Base-by-base conservation (phyloP, 2,797 vertebrate species). In the Lerista edwardsae region DNA sequence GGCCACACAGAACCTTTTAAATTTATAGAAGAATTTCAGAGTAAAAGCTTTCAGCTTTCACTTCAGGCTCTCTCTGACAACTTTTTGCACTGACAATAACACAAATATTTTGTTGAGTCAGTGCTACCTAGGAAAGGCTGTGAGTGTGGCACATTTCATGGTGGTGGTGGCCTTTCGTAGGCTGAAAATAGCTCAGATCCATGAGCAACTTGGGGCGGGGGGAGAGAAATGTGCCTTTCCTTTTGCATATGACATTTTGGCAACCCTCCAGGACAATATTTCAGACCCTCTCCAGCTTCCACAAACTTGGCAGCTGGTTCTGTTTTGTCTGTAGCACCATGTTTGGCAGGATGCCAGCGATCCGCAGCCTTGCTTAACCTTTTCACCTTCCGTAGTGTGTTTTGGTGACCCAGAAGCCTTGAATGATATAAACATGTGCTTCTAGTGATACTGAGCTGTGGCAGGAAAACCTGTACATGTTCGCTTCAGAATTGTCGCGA, bases 191-290 rank as follows among this genome's bases (percentile, higher is more conserved):
- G 41, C 65, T 72, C 59, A 51, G 41, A 75, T 10, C 39, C 5
- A 44, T 87, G 61, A 88, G 23, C 1, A 75, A 11, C 9, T 72
- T 47, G 14, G 78, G n/a, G n/a, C n/a, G n/a, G n/a, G n/a, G 82
- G 87, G 83, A 25, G 76, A 85, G 88, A n/a, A n/a, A n/a, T n/a
- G n/a, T 79, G 41, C 1, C 57, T 86, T 75, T 29, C 29, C 80
- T 87, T 87, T 62, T 77, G 72, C 59, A 76, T 10, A 85, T 82
- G 3, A 21, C 23, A 23, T 29, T 21, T 82, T 85, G 76, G 36
- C 9, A 81, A 77, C 31, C 55, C 36, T 9, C 27, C 79, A 55
- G 69, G 36, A 86, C 29, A 25, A 51, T 81, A 23, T 75, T n/a
- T 69, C 61, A 81, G 71, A 65, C 2, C 6, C 31, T 74, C 4